A percentile compares a stretch with the other conserved stretches of the same genome.
Evolutionary conservation across 2,888 invertebrate species (phyloP).

Genomic region (Zygothrica quintamaculata): DNA sequence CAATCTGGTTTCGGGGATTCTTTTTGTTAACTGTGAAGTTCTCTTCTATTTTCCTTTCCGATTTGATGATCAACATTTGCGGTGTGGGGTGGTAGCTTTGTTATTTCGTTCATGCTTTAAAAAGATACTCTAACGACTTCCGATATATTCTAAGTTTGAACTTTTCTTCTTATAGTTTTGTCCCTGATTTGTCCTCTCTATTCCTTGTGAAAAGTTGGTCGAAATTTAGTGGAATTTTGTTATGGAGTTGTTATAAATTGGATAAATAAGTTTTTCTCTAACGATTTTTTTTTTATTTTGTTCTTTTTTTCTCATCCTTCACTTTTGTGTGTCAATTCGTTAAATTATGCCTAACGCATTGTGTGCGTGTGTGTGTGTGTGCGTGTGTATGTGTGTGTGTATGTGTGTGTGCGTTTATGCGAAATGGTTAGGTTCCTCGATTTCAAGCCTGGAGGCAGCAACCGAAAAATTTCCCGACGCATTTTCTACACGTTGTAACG

Average conservation of each 20-base stretch:
- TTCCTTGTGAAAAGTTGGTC: not conserved
- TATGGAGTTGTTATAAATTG: slow-evolving; percentile 7
- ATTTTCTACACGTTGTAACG: slow-evolving; percentile 87
- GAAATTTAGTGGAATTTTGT: slow-evolving; percentile 16
- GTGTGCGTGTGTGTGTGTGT: slow-evolving; percentile 2
- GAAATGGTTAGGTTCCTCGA: slow-evolving; percentile 87
- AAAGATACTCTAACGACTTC: too few species aligned
- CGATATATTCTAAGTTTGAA: too few species aligned
- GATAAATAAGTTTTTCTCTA: slow-evolving; percentile 16
- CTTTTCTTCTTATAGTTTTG: too few species aligned
- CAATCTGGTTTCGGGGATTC: too few species aligned
- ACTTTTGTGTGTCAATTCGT: slow-evolving; percentile 3
- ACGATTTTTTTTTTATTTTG: not conserved
- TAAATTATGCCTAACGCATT: not conserved
- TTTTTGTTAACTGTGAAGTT: too few species aligned
- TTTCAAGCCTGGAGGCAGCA: slow-evolving; percentile 89
- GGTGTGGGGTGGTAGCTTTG: too few species aligned
- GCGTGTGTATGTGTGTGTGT: not conserved
- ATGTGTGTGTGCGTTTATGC: not conserved
- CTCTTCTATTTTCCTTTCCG: too few species aligned
- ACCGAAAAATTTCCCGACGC: slow-evolving; percentile 89
- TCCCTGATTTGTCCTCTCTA: not conserved
- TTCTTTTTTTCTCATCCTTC: slow-evolving; percentile 2
- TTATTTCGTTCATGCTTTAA: too few species aligned
- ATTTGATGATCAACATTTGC: too few species aligned